Conservation (phyloP, 2,113 vertebrate species). For the Antigone vipio region DNA sequence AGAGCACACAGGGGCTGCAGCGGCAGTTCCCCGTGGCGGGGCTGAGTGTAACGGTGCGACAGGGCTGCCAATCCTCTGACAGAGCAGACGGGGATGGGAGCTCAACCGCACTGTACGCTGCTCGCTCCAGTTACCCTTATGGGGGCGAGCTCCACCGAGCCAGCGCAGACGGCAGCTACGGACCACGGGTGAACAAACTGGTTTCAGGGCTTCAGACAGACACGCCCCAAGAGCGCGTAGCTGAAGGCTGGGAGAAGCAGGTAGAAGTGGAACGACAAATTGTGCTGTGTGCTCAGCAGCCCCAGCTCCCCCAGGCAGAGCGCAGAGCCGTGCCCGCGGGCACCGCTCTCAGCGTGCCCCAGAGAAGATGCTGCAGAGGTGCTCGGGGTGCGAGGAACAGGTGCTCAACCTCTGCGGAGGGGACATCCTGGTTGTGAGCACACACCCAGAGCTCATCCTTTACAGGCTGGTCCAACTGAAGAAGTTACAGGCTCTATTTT, state of each 20-base stretch:
- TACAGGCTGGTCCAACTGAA: not conserved
- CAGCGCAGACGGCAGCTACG: accelerated
- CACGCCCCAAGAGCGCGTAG: not conserved
- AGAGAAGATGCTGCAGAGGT: not conserved
- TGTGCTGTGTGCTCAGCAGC: not conserved
- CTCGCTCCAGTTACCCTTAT: not conserved
- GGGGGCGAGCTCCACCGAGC: not conserved
- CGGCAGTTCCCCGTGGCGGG: accelerated
- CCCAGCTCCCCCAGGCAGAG: not conserved
- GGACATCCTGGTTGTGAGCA: not conserved
- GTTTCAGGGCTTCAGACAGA: not conserved
- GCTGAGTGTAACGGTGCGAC: accelerated
- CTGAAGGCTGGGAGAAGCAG: not conserved
- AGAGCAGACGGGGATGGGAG: not conserved
- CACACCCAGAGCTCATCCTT: not conserved
- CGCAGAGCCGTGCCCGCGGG: accelerated
- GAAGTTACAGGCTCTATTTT: not conserved
- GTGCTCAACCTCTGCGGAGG: accelerated
- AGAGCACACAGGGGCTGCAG: not conserved
- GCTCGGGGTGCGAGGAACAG: accelerated
- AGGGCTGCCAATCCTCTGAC: not conserved
- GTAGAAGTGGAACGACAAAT: accelerated
- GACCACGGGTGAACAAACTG: accelerated
- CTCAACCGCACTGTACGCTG: accelerated
- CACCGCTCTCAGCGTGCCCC: not conserved